A percentile compares a stretch with the other conserved stretches of the same genome.
phyloP scores from a whole-genome alignment of 2,113 vertebrate genomes.

The Chaetorhynchus papuensis region DNA sequence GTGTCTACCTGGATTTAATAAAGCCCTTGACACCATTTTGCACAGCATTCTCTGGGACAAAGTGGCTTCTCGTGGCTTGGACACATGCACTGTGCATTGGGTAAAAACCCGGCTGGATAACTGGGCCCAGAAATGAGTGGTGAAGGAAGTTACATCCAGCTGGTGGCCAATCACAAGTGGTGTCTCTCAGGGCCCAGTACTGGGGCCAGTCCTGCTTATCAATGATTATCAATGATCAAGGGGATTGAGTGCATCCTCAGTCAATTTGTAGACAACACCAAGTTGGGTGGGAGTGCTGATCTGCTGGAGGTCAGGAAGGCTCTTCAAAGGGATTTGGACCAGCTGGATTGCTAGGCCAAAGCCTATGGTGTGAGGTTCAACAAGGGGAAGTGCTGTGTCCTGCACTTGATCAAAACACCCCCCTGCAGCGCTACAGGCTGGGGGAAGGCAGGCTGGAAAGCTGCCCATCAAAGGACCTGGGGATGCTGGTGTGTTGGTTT shows the following conservation, averaged over 20 bases:
- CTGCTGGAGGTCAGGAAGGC: neutral
- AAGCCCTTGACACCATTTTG: neutral
- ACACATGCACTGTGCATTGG: neutral
- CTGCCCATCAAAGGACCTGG: neutral
- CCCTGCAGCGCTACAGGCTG: neutral
- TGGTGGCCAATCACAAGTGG: fast-evolving
- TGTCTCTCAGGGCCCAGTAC: neutral
- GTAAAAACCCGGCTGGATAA: neutral
- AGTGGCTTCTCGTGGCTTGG: neutral
- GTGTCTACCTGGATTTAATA: neutral
- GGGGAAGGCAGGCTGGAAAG: neutral
- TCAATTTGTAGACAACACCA: neutral
- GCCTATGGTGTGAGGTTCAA: neutral
- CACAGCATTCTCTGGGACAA: neutral
- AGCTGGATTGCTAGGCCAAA: neutral
- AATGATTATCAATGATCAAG: neutral
- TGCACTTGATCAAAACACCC: neutral
- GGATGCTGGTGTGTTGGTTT: neutral
- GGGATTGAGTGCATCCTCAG: neutral
- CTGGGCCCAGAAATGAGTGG: fast-evolving
- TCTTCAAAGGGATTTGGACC: neutral
- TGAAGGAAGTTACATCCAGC: neutral
- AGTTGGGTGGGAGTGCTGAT: fast-evolving
- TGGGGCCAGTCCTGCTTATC: neutral
- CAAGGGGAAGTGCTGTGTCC: fast-evolving